phyloP scores from a whole-genome alignment of 2,888 invertebrate genomes.

The Cheilosia pagana region DNA sequence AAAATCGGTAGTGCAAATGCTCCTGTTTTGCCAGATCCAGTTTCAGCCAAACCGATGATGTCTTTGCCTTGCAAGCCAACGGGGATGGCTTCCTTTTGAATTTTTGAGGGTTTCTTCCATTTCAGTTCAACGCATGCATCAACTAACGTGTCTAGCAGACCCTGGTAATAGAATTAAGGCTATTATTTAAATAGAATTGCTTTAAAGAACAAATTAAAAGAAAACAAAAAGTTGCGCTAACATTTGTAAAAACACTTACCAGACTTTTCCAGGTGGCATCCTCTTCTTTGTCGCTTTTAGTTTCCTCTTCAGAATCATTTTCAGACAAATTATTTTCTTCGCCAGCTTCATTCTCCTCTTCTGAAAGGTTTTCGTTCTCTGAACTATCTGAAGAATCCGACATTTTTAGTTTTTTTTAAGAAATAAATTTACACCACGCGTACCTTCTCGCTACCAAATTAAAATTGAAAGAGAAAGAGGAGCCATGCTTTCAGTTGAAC shows the following conservation, averaged over 20 bases:
- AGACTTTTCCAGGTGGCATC: conserved; percentile 86
- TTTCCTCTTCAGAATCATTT: conserved; percentile 26
- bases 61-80: conserved; percentile 93
- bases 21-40: conserved; percentile 95
- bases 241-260: conserved; percentile 83
- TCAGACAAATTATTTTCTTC: conserved; percentile 34
- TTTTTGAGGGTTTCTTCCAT: conserved; percentile 97
- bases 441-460: conserved; percentile 19
- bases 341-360: conserved; percentile 76
- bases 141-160: conserved; percentile 94
- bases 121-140: conserved; percentile 96
- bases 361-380: conserved; percentile 79
- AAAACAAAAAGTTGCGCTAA: neutral
- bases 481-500: conserved; percentile 26
- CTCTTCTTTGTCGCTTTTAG: conserved; percentile 76
- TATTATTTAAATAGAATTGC: conserved; percentile 63
- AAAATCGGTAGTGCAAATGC: conserved; percentile 98
- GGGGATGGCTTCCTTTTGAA: conserved; percentile 97
- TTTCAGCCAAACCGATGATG: conserved; percentile 88
- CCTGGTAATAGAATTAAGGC: conserved; percentile 85
- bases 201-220: neutral
- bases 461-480: conserved; percentile 38
- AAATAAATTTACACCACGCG: conserved; percentile 1
- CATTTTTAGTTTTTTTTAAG: conserved; percentile 76
- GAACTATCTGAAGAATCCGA: conserved; percentile 78